Conservation (phyloP, 1,140 invertebrate genomes). For the Neodiprion lecontei region DNA sequence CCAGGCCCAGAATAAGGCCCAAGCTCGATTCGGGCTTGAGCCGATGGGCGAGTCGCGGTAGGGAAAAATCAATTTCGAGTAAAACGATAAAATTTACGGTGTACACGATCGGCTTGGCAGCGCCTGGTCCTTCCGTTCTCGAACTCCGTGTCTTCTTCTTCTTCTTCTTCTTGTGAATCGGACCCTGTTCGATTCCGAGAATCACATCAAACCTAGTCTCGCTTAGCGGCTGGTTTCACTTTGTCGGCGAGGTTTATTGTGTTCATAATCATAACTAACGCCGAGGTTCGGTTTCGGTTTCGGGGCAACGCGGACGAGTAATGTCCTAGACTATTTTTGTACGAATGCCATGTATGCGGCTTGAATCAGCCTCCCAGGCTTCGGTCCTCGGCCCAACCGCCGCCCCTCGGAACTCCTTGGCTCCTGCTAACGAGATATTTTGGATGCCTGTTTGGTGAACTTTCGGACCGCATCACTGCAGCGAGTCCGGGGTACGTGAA, state of each 20-base stretch:
- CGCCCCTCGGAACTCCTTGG: too few species aligned
- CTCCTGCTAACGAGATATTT: conserved; percentile 24
- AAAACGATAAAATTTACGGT: conserved; percentile 11
- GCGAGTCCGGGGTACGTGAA: too few species aligned
- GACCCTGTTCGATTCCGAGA: neutral
- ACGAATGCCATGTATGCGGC: neutral
- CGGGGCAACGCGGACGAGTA: neutral
- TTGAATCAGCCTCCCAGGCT: too few species aligned
- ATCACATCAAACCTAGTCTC: neutral
- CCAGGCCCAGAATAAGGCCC: too few species aligned
- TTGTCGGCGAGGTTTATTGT: conserved; percentile 32
- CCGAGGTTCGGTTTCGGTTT: neutral
- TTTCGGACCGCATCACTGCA: too few species aligned
- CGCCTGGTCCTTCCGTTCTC: neutral
- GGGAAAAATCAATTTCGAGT: neutral
- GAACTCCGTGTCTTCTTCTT: neutral
- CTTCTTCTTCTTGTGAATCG: neutral
- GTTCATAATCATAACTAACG: conserved; percentile 19
- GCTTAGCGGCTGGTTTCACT: conserved; percentile 13
- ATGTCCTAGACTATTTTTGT: conserved; percentile 18
- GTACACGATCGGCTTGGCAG: neutral
- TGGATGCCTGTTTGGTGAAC: conserved; percentile 10
- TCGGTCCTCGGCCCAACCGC: too few species aligned
- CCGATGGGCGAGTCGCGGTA: too few species aligned
- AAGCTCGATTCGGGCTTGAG: too few species aligned